phyloP scores from a whole-genome alignment of 2,888 invertebrate genomes.

The Holacanthella duospinosa region DNA sequence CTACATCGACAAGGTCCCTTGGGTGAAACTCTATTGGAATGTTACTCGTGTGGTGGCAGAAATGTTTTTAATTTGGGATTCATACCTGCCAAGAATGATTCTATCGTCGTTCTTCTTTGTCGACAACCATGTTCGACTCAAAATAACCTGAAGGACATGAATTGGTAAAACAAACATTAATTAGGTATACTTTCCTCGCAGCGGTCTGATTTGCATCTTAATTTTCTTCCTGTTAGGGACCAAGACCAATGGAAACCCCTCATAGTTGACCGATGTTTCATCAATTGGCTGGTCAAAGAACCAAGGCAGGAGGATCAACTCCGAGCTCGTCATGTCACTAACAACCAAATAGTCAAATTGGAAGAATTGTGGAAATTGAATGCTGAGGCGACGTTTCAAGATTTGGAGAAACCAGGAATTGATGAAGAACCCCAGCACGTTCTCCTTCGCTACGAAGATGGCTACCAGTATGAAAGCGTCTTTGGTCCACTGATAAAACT shows the following conservation, averaged over 20 bases:
- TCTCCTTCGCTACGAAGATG: constrained; percentile 79
- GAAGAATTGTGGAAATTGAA: constrained; percentile 99
- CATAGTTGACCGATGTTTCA: constrained; percentile 88
- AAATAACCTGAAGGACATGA: constrained; percentile 94
- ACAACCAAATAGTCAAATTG: constrained; percentile 91
- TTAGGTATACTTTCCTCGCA: not conserved
- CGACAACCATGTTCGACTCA: constrained; percentile 97
- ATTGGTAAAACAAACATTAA: constrained; percentile 54
- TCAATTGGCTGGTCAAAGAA: constrained; percentile 95
- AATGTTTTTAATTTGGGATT: constrained; percentile 98
- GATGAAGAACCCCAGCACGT: constrained; percentile 97
- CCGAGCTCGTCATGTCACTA: constrained; percentile 89
- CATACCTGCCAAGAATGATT: constrained; percentile 97
- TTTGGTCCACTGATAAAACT: constrained; percentile 93
- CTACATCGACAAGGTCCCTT: constrained; percentile 93
- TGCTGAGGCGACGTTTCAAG: constrained; percentile 93
- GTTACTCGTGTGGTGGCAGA: constrained; percentile 95
- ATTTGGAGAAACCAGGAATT: constrained; percentile 93
- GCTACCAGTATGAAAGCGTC: constrained; percentile 97
- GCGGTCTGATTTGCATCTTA: not conserved
- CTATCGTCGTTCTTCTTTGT: constrained; percentile 91
- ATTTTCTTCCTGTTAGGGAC: constrained; percentile 51
- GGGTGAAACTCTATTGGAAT: constrained; percentile 94
- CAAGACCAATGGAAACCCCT: constrained; percentile 98
- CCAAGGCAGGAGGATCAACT: constrained; percentile 94